Conservation (phyloP, 2,113 vertebrate genomes). For the Myotis brandtii region DNA sequence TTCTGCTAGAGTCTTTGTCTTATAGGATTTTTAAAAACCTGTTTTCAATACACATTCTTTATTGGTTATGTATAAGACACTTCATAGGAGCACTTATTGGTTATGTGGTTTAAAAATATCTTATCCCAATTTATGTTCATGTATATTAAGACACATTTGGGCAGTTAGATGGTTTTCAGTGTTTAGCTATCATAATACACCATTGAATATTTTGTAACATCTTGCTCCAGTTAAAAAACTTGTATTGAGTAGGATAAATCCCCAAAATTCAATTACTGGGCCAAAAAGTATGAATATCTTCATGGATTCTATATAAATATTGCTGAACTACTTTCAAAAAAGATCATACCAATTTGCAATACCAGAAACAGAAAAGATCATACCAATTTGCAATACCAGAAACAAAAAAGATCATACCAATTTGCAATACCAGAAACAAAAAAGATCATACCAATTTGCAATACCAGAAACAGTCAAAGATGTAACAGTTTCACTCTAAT, state of each 20-base stretch:
- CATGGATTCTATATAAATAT: conserved; percentile 36
- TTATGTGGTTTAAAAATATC: conserved; percentile 36
- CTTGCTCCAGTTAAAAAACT: conserved; percentile 37
- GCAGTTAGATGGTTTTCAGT: not conserved
- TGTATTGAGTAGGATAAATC: conserved; percentile 13
- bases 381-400: conserved; percentile 39
- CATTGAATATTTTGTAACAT: conserved; percentile 49
- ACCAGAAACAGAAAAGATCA: conserved; percentile 1
- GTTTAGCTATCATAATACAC: not conserved
- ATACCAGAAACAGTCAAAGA: conserved; percentile 23
- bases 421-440: too few relatives aligned
- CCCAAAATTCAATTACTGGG: not conserved
- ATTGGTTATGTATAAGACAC: not conserved
- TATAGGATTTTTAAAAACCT: not conserved
- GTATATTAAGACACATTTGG: not conserved
- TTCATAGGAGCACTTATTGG: not conserved
- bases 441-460: not conserved
- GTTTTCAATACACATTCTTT: conserved; percentile 23
- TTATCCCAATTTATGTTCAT: conserved; percentile 17
- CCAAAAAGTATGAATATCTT: conserved; percentile 18
- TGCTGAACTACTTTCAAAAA: not conserved
- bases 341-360: not conserved
- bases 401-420: not conserved
- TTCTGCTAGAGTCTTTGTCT: not conserved
- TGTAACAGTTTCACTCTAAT: conserved; percentile 32